Conservation (phyloP, 2,113 vertebrate species). For the Oreochromis tanganicae region DNA sequence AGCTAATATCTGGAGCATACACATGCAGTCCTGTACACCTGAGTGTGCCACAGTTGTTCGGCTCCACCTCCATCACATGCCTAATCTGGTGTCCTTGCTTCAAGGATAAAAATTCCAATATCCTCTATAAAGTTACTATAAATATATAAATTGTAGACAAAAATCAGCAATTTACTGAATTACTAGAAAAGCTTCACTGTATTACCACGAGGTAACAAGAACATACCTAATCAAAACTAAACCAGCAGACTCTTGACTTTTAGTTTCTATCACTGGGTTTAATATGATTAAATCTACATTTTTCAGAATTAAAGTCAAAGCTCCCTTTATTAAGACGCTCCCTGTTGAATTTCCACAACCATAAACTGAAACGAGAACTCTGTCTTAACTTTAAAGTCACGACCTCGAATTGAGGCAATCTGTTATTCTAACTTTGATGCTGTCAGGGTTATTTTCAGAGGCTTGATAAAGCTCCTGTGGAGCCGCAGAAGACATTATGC, state of each 20-base stretch:
- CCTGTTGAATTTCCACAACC: not conserved
- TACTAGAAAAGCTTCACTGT: not conserved
- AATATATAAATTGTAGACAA: not conserved
- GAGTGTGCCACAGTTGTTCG: not conserved
- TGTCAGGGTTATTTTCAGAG: not conserved
- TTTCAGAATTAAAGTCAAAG: not conserved
- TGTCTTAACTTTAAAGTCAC: not conserved
- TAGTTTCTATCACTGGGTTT: not conserved
- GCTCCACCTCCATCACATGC: not conserved
- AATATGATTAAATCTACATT: not conserved
- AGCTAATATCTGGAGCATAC: not conserved
- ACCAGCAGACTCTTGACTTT: not conserved
- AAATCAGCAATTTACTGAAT: not conserved
- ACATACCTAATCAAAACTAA: not conserved
- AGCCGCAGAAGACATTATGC: not conserved
- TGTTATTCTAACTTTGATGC: not conserved
- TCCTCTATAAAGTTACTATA: not conserved
- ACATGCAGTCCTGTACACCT: not conserved
- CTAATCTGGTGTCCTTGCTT: not conserved
- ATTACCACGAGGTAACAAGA: not conserved
- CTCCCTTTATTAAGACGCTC: not conserved
- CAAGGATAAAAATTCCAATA: not conserved
- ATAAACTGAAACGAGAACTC: not conserved
- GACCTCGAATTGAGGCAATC: not conserved
- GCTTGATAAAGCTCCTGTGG: not conserved